Evolutionary conservation across 2,797 vertebrate species (phyloP).

Genomic region (Hoplostethus mediterraneus): DNA sequence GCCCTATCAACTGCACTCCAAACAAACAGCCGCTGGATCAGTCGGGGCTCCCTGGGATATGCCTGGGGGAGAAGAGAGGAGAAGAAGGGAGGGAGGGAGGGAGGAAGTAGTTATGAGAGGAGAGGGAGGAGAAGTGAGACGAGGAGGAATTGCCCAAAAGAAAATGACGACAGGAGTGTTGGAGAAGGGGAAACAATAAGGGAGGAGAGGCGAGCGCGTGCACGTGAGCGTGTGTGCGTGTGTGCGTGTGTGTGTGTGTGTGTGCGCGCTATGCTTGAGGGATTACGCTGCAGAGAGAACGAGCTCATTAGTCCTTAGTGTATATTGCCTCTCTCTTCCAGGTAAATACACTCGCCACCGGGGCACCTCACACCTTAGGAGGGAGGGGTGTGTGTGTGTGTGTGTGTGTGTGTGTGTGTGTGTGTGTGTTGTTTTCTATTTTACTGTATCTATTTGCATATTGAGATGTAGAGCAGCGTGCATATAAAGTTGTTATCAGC

Average conservation of each 20-base stretch:
- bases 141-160: constrained; percentile 34
- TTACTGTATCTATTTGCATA: constrained; percentile 64
- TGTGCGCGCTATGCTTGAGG: constrained; percentile 51
- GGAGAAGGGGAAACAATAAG: constrained; percentile 19
- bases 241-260: constrained; percentile 19
- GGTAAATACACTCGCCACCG: constrained; percentile 69
- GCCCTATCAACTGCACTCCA: constrained; percentile 70
- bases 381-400: constrained; percentile 36
- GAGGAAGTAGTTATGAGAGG: constrained; percentile 31
- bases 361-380: constrained; percentile 53
- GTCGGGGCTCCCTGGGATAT: constrained; percentile 65
- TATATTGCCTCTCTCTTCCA: constrained; percentile 62
- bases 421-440: constrained; percentile 28
- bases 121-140: constrained; percentile 44
- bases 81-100: constrained; percentile 10
- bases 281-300: constrained; percentile 71
- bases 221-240: not conserved
- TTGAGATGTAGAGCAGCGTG: constrained; percentile 54
- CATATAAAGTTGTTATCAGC: constrained; percentile 43
- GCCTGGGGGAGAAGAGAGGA: constrained; percentile 52
- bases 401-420: not conserved
- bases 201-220: not conserved
- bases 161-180: constrained; percentile 44
- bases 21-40: constrained; percentile 76
- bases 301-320: constrained; percentile 81